Percentiles rank a stretch among this genome's conserved stretches.
Conservation (phyloP, 2,113 vertebrate species). For the Gavia stellata region DNA sequence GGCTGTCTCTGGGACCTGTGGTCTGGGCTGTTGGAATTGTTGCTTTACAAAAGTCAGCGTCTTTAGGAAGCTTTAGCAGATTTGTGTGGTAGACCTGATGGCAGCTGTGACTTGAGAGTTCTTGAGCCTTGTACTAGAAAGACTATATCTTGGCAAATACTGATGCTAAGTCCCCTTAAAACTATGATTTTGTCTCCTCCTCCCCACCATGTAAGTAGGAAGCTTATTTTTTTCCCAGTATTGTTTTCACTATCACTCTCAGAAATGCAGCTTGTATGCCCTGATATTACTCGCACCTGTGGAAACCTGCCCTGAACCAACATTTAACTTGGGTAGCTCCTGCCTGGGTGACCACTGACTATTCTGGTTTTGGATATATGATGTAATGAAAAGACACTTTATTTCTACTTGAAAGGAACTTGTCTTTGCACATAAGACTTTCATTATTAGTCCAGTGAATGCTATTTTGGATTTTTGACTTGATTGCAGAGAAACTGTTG, state of each 20-base stretch:
- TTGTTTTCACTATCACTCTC: not conserved
- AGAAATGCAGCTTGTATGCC: not conserved
- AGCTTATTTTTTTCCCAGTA: not conserved
- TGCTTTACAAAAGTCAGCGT: not conserved
- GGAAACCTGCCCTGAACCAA: not conserved
- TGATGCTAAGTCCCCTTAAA: not conserved
- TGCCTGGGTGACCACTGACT: not conserved
- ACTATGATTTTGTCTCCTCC: not conserved
- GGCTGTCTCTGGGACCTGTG: not conserved
- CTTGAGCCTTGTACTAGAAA: not conserved
- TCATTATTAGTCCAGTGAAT: not conserved
- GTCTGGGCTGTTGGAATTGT: not conserved
- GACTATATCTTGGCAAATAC: not conserved
- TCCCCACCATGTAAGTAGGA: not conserved
- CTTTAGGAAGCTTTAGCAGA: not conserved
- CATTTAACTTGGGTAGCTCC: not conserved
- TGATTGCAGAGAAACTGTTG: not conserved
- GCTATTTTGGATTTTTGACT: not conserved
- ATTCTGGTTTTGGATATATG: not conserved
- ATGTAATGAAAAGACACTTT: not conserved
- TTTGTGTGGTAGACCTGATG: not conserved
- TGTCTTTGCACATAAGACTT: not conserved
- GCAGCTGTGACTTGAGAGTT: not conserved
- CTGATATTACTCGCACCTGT: not conserved
- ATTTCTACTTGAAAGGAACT: slow-evolving; percentile 8